Conservation (phyloP, 2,888 invertebrate species). For the Drosophila paracracens region DNA sequence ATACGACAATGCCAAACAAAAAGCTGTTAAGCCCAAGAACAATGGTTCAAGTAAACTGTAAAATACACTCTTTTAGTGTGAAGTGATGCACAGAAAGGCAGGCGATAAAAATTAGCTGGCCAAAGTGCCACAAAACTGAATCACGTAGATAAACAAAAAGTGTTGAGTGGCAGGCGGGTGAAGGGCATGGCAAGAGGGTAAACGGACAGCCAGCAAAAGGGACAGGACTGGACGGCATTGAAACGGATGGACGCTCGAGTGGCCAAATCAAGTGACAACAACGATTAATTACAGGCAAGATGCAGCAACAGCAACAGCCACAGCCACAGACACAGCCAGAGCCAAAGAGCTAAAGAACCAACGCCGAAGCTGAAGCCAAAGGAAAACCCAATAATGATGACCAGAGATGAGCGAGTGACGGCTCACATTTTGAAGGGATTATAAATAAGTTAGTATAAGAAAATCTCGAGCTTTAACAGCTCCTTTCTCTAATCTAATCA, state of each 20-base stretch:
- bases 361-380: slow-evolving; percentile 17
- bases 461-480: not conserved
- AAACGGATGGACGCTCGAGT: slow-evolving; percentile 64
- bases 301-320: slow-evolving; percentile 33
- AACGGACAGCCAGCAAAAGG: slow-evolving; percentile 40
- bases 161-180: slow-evolving; percentile 22
- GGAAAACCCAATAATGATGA: slow-evolving; percentile 30
- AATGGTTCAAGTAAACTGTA: slow-evolving; percentile 55
- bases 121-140: slow-evolving; percentile 58
- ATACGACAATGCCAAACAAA: slow-evolving; percentile 20
- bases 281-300: slow-evolving; percentile 66
- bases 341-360: not conserved
- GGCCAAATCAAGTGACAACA: slow-evolving; percentile 66
- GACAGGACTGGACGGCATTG: slow-evolving; percentile 47
- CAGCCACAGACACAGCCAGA: not conserved
- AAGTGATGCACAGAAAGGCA: slow-evolving; percentile 64
- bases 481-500: not conserved
- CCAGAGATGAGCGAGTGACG: slow-evolving; percentile 45
- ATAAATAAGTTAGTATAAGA: not conserved
- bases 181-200: slow-evolving; percentile 5
- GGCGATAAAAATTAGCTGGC: slow-evolving; percentile 59
- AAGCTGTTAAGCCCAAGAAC: slow-evolving; percentile 50
- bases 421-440: not conserved
- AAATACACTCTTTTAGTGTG: slow-evolving; percentile 57
- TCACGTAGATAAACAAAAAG: slow-evolving; percentile 61